These are phyloP conservation scores for Eulemur macaco DNA, from an alignment of 2,113 vertebrate genomes.

Conservation along the genomic window DNA sequence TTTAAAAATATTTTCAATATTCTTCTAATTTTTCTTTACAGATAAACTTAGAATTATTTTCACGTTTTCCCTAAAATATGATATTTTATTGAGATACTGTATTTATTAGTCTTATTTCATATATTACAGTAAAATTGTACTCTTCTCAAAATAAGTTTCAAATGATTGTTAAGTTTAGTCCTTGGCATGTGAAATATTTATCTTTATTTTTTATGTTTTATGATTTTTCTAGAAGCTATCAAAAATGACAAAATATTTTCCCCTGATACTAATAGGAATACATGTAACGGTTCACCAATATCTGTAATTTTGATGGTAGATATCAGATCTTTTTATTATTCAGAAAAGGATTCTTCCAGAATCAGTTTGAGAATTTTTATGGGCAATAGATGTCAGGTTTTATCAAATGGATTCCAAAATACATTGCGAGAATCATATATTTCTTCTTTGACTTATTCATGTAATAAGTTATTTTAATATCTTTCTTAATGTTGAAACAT, in stretches of 20 bases:
- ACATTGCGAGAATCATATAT: background rate
- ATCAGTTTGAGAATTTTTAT: background rate
- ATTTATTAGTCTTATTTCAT: background rate
- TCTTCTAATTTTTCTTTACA: background rate
- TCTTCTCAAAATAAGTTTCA: background rate
- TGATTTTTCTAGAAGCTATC: background rate
- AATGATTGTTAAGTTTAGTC: background rate
- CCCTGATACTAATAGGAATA: background rate
- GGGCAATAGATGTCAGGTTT: background rate
- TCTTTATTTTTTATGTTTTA: background rate
- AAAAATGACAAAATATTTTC: background rate
- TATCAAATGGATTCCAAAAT: background rate
- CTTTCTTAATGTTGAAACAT: constrained; percentile 33
- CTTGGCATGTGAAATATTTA: background rate
- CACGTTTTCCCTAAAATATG: background rate
- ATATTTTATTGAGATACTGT: background rate
- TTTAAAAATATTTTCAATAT: background rate
- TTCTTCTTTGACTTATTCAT: constrained; percentile 21
- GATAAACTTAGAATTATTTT: background rate
- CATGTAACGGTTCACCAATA: background rate
- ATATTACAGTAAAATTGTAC: background rate
- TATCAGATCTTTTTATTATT: background rate
- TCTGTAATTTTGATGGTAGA: background rate
- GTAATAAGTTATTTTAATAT: constrained; percentile 57
- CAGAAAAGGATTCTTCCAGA: background rate